Conservation (phyloP, 1,140 invertebrate species). For the Ephestia elutella region DNA sequence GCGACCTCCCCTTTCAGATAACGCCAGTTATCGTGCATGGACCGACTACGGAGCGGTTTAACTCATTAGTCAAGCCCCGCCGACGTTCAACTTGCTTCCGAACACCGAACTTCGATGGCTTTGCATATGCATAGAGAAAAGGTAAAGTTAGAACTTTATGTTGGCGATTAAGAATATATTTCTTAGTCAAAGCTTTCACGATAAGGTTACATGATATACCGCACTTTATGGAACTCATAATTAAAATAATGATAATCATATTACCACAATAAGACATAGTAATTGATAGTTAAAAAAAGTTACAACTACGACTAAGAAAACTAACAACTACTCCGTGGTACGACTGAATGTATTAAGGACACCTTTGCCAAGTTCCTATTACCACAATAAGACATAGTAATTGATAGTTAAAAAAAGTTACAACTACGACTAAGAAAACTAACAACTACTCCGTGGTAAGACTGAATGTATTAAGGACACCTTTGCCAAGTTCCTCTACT, state of each 20-base stretch:
- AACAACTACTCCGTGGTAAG: constrained; percentile 27
- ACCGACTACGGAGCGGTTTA: not conserved
- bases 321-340: constrained; percentile 31
- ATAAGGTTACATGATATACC: no score
- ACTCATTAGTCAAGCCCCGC: not conserved
- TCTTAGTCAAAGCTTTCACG: no score
- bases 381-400: not conserved
- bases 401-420: not conserved
- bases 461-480: constrained; percentile 25
- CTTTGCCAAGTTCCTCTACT: constrained; percentile 15
- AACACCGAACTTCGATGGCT: constrained; percentile 5
- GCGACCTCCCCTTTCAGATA: constrained; percentile 35
- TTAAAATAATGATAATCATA: no score
- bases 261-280: not conserved
- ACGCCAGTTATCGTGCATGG: constrained; percentile 40
- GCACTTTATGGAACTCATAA: no score
- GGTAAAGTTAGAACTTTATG: not conserved
- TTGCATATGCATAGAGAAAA: not conserved
- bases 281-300: not conserved
- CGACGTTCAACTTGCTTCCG: not conserved
- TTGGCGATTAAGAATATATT: constrained; percentile 2
- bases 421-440: constrained; percentile 19
- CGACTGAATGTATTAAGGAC: constrained; percentile 25
- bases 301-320: constrained; percentile 13
- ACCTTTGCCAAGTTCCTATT: constrained; percentile 12